Conservation (phyloP, 2,797 vertebrate genomes). For the Dicrostonyx torquatus region DNA sequence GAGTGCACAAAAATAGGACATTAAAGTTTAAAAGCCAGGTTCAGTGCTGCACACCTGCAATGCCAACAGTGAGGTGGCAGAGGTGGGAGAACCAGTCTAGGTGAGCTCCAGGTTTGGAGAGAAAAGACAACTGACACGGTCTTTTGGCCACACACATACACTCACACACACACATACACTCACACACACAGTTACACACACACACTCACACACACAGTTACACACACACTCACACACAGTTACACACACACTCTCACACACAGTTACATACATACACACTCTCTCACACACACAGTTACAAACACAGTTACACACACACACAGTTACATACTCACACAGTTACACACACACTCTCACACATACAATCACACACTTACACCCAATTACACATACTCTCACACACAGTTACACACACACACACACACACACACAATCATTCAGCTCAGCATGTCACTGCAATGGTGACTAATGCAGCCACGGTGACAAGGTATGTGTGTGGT, state of each 20-base stretch:
- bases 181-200: background rate
- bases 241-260: no score
- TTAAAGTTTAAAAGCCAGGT: background rate
- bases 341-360: background rate
- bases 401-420: background rate
- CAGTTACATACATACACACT: no score
- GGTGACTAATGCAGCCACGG: background rate
- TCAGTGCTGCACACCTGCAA: background rate
- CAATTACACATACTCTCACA: no score
- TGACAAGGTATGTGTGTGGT: rapidly evolving
- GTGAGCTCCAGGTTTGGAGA: background rate
- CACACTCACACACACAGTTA: background rate
- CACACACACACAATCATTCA: background rate
- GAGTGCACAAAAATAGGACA: background rate
- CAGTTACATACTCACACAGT: no score
- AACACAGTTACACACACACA: background rate
- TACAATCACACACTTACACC: no score
- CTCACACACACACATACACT: background rate
- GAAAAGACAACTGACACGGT: background rate
- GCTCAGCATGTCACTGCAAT: background rate
- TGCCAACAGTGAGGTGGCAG: no score
- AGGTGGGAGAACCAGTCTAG: background rate
- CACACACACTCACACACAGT: no score
- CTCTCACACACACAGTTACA: background rate
- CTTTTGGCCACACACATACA: background rate